Percentiles rank a stretch among this genome's conserved stretches.
phyloP scores from a whole-genome alignment of 2,888 invertebrate genomes.

The Shargacucullia verbasci region DNA sequence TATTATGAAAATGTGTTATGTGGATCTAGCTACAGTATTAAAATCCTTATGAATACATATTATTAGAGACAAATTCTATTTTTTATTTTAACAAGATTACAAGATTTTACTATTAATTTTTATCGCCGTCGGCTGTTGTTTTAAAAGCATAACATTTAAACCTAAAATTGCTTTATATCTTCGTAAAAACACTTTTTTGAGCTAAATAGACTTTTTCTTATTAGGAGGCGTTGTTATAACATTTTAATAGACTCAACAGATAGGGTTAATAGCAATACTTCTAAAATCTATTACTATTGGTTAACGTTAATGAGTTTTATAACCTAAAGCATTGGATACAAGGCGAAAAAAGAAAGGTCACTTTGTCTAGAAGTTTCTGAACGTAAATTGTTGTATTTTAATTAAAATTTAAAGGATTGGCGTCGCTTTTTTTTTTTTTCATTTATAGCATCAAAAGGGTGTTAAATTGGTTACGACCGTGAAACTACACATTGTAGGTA shows the following conservation, averaged over 20 bases:
- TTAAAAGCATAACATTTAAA: not conserved
- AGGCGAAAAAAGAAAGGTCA: conserved; percentile 1
- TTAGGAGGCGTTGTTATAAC: conserved; percentile 1
- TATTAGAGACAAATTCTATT: conserved; percentile 5
- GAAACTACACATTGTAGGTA: too few relatives aligned
- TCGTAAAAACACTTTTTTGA: conserved; percentile 3
- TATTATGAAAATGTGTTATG: conserved; percentile 41
- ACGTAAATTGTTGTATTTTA: not conserved
- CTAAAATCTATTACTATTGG: conserved; percentile 6
- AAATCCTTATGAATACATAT: conserved; percentile 24
- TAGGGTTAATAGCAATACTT: conserved; percentile 1
- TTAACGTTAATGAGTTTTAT: conserved; percentile 17
- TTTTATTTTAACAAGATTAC: conserved; percentile 8
- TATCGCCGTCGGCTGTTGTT: conserved; percentile 8
- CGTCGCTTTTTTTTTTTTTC: not conserved
- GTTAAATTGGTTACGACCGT: not conserved
- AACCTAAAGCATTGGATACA: conserved; percentile 4
- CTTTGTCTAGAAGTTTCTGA: conserved; percentile 1
- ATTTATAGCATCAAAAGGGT: not conserved
- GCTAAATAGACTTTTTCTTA: not conserved
- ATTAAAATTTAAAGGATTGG: not conserved
- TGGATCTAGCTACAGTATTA: conserved; percentile 24
- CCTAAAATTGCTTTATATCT: too few relatives aligned
- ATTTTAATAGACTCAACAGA: not conserved
- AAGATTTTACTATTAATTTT: conserved; percentile 10